These are phyloP conservation scores for Theonella swinhoei DNA, from an alignment of 37 sponge, comb jelly and placozoan genomes.

Conservation along the genomic window DNA sequence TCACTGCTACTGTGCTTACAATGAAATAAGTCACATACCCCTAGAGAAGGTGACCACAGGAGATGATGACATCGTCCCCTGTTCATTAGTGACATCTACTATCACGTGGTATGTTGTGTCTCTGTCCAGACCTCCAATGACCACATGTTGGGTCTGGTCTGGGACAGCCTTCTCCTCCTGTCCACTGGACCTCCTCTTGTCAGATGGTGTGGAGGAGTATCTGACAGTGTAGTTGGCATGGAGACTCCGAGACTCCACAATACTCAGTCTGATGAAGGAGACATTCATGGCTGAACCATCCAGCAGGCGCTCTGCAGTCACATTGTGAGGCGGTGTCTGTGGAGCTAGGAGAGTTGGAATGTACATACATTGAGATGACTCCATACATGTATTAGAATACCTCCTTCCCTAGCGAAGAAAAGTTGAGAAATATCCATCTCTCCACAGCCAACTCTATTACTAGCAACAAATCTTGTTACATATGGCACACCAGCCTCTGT, in stretches of 20 bases:
- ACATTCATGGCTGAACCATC: conserved; percentile 17
- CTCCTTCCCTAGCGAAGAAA: conserved; percentile 24
- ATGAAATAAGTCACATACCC: too few relatives aligned
- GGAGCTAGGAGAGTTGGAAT: neutral
- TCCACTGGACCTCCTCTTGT: too few relatives aligned
- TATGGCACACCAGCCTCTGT: neutral
- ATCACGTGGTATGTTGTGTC: too few relatives aligned
- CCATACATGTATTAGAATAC: neutral
- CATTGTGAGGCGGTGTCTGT: neutral
- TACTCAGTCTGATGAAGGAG: conserved; percentile 23
- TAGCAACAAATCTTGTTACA: neutral
- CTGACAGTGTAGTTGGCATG: conserved; percentile 1
- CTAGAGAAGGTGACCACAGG: too few relatives aligned
- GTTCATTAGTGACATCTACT: too few relatives aligned
- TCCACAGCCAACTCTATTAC: conserved; percentile 12
- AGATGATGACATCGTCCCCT: too few relatives aligned
- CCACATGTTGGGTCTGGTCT: too few relatives aligned
- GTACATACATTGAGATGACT: neutral
- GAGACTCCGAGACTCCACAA: conserved; percentile 37
- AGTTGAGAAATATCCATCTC: neutral
- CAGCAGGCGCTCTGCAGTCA: neutral
- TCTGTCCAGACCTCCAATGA: too few relatives aligned
- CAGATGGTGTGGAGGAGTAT: neutral
- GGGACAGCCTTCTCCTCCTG: too few relatives aligned
- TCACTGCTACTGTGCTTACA: too few relatives aligned